phyloP scores from a whole-genome alignment of 2,113 vertebrate genomes.

The Lepisosteus osseus region DNA sequence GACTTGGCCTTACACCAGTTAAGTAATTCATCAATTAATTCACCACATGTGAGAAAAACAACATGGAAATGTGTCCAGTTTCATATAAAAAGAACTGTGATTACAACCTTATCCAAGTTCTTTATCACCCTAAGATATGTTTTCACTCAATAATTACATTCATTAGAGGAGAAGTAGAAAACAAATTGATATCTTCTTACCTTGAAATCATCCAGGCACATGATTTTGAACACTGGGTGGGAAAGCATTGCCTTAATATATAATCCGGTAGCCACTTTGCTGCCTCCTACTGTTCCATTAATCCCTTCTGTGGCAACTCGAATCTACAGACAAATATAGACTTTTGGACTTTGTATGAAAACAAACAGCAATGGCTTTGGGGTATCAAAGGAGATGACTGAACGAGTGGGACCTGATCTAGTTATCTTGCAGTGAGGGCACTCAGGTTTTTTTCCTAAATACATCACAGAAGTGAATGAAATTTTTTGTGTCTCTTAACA shows the following conservation, averaged over 20 bases:
- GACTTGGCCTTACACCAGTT: too few species aligned
- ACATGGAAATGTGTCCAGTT: too few species aligned
- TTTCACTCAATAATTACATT: too few species aligned
- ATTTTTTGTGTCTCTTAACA: too few species aligned
- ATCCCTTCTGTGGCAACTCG: constrained; percentile 88
- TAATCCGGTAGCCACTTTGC: constrained; percentile 69
- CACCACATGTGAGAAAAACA: too few species aligned
- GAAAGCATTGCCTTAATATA: constrained; percentile 82
- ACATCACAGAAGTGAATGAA: too few species aligned
- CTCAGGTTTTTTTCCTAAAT: too few species aligned
- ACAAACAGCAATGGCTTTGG: neutral
- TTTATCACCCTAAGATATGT: too few species aligned
- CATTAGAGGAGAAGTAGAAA: too few species aligned
- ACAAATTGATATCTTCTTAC: constrained; percentile 51
- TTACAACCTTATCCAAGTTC: too few species aligned
- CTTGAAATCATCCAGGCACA: constrained; percentile 87
- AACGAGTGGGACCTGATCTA: neutral
- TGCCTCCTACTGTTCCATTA: constrained; percentile 92
- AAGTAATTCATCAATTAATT: too few species aligned
- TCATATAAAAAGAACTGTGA: too few species aligned
- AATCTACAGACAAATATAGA: constrained; percentile 63
- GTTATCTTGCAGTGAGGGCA: neutral
- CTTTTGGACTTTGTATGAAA: neutral
- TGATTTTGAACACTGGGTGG: constrained; percentile 73
- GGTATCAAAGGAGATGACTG: neutral